These are phyloP conservation scores for Creontiades dilutus DNA, from an alignment of 2,888 invertebrate genomes.

Conservation along the genomic window DNA sequence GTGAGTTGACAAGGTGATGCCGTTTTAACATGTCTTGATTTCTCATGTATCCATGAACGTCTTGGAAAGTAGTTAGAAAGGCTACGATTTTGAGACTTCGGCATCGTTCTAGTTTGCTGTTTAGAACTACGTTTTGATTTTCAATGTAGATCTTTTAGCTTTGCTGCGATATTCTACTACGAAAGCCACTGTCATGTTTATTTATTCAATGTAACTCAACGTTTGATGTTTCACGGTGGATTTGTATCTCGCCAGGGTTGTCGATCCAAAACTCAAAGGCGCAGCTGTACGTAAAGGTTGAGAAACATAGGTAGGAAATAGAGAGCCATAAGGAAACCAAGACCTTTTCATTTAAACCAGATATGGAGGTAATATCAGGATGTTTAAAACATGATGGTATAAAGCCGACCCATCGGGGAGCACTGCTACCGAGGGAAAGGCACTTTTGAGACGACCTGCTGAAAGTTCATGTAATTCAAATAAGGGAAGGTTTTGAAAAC, in stretches of 20 bases:
- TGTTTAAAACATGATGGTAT: slow-evolving; percentile 56
- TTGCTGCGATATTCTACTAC: too few species aligned
- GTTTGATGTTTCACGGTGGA: not conserved
- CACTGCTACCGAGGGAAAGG: not conserved
- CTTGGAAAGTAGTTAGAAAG: too few species aligned
- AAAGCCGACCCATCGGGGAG: not conserved
- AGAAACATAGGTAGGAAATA: not conserved
- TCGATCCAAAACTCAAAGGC: not conserved
- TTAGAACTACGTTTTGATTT: too few species aligned
- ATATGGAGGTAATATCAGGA: slow-evolving; percentile 21
- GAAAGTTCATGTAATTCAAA: slow-evolving; percentile 68
- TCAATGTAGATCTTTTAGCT: too few species aligned
- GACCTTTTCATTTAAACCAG: slow-evolving; percentile 8
- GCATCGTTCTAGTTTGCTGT: too few species aligned
- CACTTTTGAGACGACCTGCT: slow-evolving; percentile 23
- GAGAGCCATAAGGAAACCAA: not conserved
- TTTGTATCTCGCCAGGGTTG: not conserved
- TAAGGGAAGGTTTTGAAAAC: slow-evolving; percentile 60
- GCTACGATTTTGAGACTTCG: too few species aligned
- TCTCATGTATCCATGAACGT: too few species aligned
- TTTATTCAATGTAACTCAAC: not conserved
- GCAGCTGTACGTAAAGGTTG: not conserved
- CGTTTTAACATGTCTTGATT: too few species aligned
- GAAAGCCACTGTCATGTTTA: not conserved
- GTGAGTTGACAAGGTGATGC: too few species aligned